phyloP scores from a whole-genome alignment of 53 echinoderm and acorn worm genomes.

The Holothuria leucospilota region DNA sequence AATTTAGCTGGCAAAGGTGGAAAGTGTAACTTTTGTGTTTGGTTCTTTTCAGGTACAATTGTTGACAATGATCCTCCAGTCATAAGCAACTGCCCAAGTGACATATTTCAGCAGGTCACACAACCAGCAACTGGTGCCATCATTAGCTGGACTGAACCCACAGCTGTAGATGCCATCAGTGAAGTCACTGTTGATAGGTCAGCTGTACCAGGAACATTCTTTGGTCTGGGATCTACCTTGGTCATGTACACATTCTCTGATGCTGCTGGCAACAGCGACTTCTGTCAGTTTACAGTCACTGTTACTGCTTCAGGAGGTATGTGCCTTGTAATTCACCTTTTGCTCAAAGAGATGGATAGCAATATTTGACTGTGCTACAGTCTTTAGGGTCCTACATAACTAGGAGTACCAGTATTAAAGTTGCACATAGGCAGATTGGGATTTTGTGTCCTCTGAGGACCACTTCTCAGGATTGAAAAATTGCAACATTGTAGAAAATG shows the following conservation, averaged over 20 bases:
- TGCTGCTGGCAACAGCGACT: conserved; percentile 55
- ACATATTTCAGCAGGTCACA: conserved; percentile 35
- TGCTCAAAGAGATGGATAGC: background rate
- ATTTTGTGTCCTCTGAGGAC: too few relatives aligned
- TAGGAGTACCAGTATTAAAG: too few relatives aligned
- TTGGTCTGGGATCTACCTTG: conserved; percentile 62
- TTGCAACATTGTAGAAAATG: too few relatives aligned
- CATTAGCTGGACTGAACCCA: conserved; percentile 74
- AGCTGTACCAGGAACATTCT: conserved; percentile 53
- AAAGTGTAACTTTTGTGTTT: background rate
- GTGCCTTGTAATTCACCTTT: background rate
- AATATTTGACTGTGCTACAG: background rate
- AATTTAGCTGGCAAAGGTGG: too few relatives aligned
- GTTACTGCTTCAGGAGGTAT: conserved; percentile 53
- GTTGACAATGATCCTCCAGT: conserved; percentile 64
- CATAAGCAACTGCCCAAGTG: conserved; percentile 61
- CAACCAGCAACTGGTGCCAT: conserved; percentile 11
- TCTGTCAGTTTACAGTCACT: conserved; percentile 66
- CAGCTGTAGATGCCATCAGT: conserved; percentile 64
- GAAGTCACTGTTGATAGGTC: conserved; percentile 26
- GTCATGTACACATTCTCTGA: conserved; percentile 84
- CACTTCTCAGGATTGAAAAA: too few relatives aligned
- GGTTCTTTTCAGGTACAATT: background rate
- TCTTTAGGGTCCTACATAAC: too few relatives aligned
- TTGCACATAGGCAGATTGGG: too few relatives aligned